Percentiles rank a stretch among this genome's conserved stretches.
These are phyloP conservation scores for Heloderma charlesbogerti DNA, from an alignment of 2,113 vertebrate genomes.

Conservation along the genomic window DNA sequence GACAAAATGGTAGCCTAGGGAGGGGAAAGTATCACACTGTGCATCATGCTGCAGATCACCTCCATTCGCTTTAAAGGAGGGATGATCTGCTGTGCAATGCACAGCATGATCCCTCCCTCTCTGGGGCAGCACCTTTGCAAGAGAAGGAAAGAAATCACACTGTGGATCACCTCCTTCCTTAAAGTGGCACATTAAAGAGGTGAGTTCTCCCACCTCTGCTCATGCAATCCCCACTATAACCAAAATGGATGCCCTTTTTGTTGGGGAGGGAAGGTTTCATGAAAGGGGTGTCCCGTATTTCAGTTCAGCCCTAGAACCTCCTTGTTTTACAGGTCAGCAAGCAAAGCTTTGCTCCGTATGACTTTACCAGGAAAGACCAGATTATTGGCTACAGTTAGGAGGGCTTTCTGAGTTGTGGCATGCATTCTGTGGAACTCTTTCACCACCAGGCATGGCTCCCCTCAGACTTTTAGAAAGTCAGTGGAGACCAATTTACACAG, in stretches of 20 bases:
- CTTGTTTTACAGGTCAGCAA: background rate
- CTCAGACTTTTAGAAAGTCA: background rate
- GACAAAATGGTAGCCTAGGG: background rate
- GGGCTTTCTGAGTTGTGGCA: too few species aligned
- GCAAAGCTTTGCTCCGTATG: background rate
- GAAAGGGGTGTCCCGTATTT: background rate
- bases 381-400: too few species aligned
- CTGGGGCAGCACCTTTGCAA: too few species aligned
- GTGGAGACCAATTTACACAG: background rate
- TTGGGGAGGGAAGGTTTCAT: background rate
- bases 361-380: background rate
- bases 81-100: background rate
- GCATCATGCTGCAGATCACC: background rate
- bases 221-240: background rate
- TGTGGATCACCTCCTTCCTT: background rate
- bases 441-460: background rate
- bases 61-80: background rate
- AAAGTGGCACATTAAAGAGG: background rate
- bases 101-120: background rate
- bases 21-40: too few species aligned
- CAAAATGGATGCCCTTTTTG: background rate
- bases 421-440: background rate
- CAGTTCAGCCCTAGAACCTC: background rate
- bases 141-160: background rate
- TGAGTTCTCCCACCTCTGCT: too few species aligned